A percentile compares a stretch with the other conserved stretches of the same genome.
These are phyloP conservation scores for Pogonognathellus flavescens DNA, from an alignment of 1,140 invertebrate genomes.

Conservation along the genomic window DNA sequence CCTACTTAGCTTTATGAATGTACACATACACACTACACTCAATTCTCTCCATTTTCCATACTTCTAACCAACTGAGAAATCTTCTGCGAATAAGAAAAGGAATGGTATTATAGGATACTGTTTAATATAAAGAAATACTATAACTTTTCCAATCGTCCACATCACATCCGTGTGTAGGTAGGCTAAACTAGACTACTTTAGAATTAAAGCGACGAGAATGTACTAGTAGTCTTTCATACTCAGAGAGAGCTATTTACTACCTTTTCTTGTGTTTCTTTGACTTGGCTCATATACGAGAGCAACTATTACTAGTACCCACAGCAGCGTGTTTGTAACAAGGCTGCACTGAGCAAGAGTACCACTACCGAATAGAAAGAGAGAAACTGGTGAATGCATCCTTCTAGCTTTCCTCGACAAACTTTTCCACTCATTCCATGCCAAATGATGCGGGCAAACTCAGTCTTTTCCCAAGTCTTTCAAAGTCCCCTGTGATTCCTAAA, in stretches of 20 bases:
- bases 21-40: neutral
- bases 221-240: conserved; percentile 7
- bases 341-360: too few relatives aligned
- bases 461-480: conserved; percentile 36
- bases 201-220: conserved; percentile 2
- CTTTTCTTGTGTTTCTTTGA: conserved; percentile 24
- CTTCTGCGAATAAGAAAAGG: neutral
- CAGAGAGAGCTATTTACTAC: conserved; percentile 10
- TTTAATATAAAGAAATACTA: neutral
- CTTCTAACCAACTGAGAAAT: neutral
- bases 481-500: conserved; percentile 59
- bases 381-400: conserved; percentile 30
- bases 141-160: neutral
- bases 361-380: too few relatives aligned
- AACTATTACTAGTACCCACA: too few relatives aligned
- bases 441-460: conserved; percentile 61
- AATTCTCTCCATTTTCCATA: conserved; percentile 36
- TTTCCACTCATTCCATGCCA: conserved; percentile 60
- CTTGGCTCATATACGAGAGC: neutral
- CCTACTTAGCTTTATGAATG: conserved; percentile 32
- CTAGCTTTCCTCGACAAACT: conserved; percentile 55
- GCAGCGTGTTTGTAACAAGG: too few relatives aligned
- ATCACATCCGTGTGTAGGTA: neutral
- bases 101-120: neutral
- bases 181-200: neutral